These are phyloP conservation scores for Colaptes auratus DNA, from an alignment of 2,113 vertebrate genomes.

Conservation along the genomic window DNA sequence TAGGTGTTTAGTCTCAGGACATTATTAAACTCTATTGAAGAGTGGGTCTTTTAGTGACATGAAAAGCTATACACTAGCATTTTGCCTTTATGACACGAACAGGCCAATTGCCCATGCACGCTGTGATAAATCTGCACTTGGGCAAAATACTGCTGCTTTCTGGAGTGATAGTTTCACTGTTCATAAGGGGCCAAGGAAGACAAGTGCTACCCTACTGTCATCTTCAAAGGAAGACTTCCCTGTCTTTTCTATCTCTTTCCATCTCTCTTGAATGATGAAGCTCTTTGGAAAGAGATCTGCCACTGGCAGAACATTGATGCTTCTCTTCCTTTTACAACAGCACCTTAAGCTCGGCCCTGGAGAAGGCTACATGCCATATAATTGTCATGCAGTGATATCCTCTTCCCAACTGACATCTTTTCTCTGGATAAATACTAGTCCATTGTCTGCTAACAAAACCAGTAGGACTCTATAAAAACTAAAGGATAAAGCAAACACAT, in stretches of 20 bases:
- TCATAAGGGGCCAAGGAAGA: neutral
- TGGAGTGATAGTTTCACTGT: neutral
- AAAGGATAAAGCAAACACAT: neutral
- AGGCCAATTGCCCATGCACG: neutral
- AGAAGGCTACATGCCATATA: neutral
- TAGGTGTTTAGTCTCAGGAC: neutral
- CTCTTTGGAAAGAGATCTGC: neutral
- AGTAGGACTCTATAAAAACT: neutral
- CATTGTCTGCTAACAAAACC: neutral
- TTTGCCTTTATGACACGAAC: neutral
- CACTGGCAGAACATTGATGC: neutral
- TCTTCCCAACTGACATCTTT: neutral
- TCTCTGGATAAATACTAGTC: neutral
- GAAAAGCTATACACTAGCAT: fast-evolving
- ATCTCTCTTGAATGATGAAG: neutral
- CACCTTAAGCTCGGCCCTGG: neutral
- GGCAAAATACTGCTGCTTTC: neutral
- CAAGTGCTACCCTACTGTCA: neutral
- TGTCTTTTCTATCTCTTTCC: neutral
- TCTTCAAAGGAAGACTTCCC: neutral
- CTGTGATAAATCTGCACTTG: neutral
- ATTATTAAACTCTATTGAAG: neutral
- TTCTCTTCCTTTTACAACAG: neutral
- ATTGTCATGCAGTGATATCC: neutral
- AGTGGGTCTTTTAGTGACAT: neutral